Base-by-base conservation (phyloP, 2,888 invertebrate genomes). In the Agrilus cyanescens region DNA sequence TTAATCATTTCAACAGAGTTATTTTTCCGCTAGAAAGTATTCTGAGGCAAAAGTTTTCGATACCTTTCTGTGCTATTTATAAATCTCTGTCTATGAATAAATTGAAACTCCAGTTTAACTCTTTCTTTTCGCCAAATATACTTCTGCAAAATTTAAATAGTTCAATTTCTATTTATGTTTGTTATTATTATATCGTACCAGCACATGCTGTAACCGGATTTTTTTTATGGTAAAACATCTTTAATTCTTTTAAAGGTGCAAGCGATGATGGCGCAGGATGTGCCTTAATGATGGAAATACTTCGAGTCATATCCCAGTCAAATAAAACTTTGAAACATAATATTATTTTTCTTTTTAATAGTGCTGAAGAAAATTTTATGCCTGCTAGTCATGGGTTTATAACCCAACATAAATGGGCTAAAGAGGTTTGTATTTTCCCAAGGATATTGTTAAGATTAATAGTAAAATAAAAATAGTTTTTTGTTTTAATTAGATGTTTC, bases 321-420 rank as follows among this genome's bases (percentile, higher is more conserved):
- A 67, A 71, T 42, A 67, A 67, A 41, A 71, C 80, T 51, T 71
- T 89, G 48, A 73, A 74, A 40, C 82, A 85, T 67, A 82, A 81
- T 65, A 75, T 87, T 48, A 73, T 93, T 51, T 82, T 90, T 66
- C 74, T 90, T 49, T 85, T 91, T 65, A 91, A 91, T 68, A 90
- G 90, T 47, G 93, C 89, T 40, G 91, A 93, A 69, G 93, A 93
- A 70, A 89, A 87, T 70, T 79, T 89, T 60, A 71, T 89, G 68
- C 86, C 87, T 73, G 84, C 80, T 10, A 85, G 89, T 43, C 93
- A 94, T 72, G 93, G 87, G 32, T 93, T 93, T 68, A 83, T 94
- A 61, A 89, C 89, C 4, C 79, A 83, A 57, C 94, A 95, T 68
- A 75, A 69, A 53, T 90, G 89, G 90, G 82, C 85, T 0, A 70